A percentile compares a stretch with the other conserved stretches of the same genome.
Conservation (phyloP, 1,140 invertebrate genomes). For the Zaprionus vittiger region DNA sequence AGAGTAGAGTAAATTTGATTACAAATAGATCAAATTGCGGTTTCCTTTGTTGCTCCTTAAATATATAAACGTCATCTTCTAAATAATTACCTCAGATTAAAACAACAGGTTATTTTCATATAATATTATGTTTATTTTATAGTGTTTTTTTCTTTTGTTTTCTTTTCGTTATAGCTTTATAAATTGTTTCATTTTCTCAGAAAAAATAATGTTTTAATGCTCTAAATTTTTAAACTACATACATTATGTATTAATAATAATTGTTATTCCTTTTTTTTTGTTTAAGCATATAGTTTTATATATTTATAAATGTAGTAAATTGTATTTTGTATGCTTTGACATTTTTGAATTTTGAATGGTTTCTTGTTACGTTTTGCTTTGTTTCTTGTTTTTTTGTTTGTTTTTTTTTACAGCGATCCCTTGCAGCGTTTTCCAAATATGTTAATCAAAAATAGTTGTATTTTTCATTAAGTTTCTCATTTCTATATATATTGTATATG, state of each 20-base stretch:
- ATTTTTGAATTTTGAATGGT: conserved; percentile 51
- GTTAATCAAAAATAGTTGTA: conserved; percentile 74
- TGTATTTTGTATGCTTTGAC: conserved; percentile 50
- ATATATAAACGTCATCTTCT: neutral
- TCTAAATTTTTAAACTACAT: conserved; percentile 50
- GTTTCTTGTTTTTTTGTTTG: conserved; percentile 20
- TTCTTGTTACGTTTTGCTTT: conserved; percentile 12
- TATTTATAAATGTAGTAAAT: conserved; percentile 61
- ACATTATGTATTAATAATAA: conserved; percentile 36
- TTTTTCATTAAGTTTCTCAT: conserved; percentile 39
- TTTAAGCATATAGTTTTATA: conserved; percentile 39
- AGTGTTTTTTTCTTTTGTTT: conserved; percentile 36
- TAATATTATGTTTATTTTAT: conserved; percentile 55
- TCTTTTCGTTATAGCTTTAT: conserved; percentile 54
- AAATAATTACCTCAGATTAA: neutral
- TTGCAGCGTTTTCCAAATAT: conserved; percentile 70
- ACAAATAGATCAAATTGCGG: no score
- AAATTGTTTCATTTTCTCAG: conserved; percentile 76
- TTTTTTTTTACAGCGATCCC: conserved; percentile 44
- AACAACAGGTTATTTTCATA: conserved; percentile 18
- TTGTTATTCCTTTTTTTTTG: conserved; percentile 13
- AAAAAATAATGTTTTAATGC: conserved; percentile 66
- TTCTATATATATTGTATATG: conserved; percentile 41
- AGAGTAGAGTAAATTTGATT: no score
- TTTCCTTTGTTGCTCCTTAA: no score